These are phyloP conservation scores for Leptinotarsa undecemlineata DNA, from an alignment of 1,140 invertebrate species.

Conservation along the genomic window DNA sequence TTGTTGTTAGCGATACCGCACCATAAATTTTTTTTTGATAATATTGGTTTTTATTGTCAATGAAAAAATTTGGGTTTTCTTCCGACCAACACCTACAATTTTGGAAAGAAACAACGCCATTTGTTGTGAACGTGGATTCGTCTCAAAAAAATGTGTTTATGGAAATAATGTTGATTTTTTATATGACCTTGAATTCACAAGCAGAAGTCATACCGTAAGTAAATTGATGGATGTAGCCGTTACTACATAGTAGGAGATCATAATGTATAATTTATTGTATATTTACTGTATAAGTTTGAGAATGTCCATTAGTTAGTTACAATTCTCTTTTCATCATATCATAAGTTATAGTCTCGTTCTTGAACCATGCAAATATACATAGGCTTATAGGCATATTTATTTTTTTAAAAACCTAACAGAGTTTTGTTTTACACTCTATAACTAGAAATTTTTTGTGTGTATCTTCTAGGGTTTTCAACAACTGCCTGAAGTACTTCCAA, in stretches of 20 bases:
- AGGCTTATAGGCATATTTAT: background rate
- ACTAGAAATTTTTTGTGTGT: background rate
- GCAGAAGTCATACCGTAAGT: too few species aligned
- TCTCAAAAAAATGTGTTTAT: background rate
- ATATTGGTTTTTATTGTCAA: background rate
- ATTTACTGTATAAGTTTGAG: too few species aligned
- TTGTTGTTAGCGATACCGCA: background rate
- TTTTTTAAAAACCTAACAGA: background rate
- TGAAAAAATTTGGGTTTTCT: background rate
- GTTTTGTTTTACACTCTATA: constrained; percentile 4
- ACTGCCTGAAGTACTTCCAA: background rate
- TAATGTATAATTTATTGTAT: too few species aligned
- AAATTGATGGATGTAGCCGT: too few species aligned
- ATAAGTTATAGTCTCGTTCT: too few species aligned
- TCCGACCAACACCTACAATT: background rate
- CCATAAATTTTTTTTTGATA: background rate
- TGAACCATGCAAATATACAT: too few species aligned
- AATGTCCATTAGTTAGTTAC: too few species aligned
- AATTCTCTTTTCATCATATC: too few species aligned
- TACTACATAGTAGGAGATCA: too few species aligned
- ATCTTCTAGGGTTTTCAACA: constrained; percentile 1
- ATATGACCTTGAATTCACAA: too few species aligned
- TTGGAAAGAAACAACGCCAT: background rate
- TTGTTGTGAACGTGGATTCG: background rate
- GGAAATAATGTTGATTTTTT: too few species aligned